Percentiles rank a stretch among this genome's conserved stretches.
Conservation (phyloP, 2,888 invertebrate species). For the Oscheius sp. region DNA sequence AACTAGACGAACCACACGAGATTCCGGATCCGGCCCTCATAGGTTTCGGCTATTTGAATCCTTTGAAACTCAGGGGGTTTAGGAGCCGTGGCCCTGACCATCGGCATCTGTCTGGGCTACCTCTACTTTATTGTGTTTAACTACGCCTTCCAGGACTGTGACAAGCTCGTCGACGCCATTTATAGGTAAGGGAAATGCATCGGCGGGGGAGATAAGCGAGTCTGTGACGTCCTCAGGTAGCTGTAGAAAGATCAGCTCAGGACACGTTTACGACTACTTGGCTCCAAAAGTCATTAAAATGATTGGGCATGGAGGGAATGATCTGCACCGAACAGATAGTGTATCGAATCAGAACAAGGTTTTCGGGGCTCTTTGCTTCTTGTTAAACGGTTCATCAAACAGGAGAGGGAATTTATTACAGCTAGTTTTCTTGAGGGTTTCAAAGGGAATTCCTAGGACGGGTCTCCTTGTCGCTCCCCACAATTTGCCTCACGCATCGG, state of each 20-base stretch:
- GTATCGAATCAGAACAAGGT: too few relatives aligned
- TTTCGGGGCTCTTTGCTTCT: too few relatives aligned
- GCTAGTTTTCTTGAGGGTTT: too few relatives aligned
- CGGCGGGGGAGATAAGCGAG: neutral
- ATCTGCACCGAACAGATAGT: neutral
- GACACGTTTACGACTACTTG: neutral
- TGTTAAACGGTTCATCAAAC: too few relatives aligned
- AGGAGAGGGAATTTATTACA: too few relatives aligned
- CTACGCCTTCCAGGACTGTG: conserved; percentile 62
- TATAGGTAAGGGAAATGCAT: conserved; percentile 41
- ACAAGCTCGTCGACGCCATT: conserved; percentile 66
- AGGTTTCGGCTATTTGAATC: conserved; percentile 35
- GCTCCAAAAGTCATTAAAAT: neutral
- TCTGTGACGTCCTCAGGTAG: conserved; percentile 2
- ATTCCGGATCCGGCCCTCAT: conserved; percentile 69
- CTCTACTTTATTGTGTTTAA: conserved; percentile 70
- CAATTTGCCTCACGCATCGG: too few relatives aligned
- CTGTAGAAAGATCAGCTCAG: neutral
- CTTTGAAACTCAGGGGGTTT: neutral
- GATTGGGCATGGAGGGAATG: neutral
- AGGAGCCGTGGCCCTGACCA: conserved; percentile 66
- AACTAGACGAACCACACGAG: conserved; percentile 67
- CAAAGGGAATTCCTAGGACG: too few relatives aligned
- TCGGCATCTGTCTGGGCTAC: conserved; percentile 71
- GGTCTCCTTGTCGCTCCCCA: too few relatives aligned